A percentile compares a stretch with the other conserved stretches of the same genome.
These are phyloP conservation scores for Prunella himalayana DNA, from an alignment of 2,113 vertebrate genomes.

Conservation along the genomic window DNA sequence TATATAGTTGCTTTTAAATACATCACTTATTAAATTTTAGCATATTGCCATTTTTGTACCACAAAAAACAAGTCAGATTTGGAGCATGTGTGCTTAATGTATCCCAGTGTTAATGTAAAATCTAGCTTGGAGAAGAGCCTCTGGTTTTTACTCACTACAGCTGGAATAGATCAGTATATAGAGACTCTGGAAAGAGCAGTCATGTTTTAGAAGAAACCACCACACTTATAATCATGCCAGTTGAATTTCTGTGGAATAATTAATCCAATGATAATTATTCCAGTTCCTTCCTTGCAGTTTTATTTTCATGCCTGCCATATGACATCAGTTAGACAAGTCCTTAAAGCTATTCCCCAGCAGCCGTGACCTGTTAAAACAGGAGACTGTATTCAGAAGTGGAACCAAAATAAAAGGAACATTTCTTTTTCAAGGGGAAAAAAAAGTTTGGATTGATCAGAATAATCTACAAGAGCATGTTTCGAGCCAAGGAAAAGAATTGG, in stretches of 20 bases:
- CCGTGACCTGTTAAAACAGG: neutral
- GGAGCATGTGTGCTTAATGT: neutral
- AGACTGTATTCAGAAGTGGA: neutral
- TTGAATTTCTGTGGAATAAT: constrained; percentile 32
- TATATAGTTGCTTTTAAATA: neutral
- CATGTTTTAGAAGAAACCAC: constrained; percentile 10
- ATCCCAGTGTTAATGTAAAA: constrained; percentile 10
- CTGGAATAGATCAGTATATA: constrained; percentile 27
- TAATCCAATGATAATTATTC: constrained; percentile 5
- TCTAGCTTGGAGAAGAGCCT: neutral
- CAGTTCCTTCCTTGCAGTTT: constrained; percentile 11
- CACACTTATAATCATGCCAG: neutral
- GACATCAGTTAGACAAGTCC: neutral
- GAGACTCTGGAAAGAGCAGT: neutral
- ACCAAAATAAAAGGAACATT: neutral
- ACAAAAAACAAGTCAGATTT: neutral
- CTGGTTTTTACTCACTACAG: neutral
- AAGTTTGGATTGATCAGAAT: neutral
- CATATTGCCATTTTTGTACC: neutral
- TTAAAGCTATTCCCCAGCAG: neutral
- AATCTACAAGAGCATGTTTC: neutral
- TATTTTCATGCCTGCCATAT: constrained; percentile 25
- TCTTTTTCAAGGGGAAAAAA: neutral
- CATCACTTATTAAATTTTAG: neutral
- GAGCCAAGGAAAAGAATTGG: neutral